Evolutionary conservation across 2,797 vertebrate species (phyloP).

Genomic region (Lophius americanus): DNA sequence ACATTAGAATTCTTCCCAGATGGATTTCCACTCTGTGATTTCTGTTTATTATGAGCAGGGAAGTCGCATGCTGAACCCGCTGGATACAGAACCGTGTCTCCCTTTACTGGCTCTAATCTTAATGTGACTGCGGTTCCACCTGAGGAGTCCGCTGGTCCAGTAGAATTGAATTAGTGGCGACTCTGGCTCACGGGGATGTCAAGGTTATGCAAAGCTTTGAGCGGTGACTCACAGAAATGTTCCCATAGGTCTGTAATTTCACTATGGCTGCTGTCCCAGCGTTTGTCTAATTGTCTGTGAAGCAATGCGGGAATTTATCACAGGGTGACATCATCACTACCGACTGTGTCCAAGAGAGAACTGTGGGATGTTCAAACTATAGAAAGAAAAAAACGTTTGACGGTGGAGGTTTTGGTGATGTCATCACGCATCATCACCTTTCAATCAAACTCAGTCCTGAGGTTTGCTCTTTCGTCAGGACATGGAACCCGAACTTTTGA

Average conservation of each 20-base stretch:
- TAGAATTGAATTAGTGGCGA: constrained; percentile 14
- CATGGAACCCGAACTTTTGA: no score
- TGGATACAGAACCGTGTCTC: not conserved
- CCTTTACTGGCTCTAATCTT: not conserved
- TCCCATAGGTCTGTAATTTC: constrained; percentile 1
- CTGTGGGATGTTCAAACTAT: no score
- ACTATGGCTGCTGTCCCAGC: not conserved
- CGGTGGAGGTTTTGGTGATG: no score
- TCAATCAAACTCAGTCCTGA: no score
- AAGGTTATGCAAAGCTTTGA: constrained; percentile 7
- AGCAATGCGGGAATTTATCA: constrained; percentile 5
- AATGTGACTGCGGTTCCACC: constrained; percentile 7
- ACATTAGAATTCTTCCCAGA: not conserved
- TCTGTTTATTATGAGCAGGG: not conserved
- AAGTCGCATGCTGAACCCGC: no score
- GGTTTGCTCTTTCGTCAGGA: no score
- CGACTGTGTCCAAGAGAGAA: no score
- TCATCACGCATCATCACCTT: no score
- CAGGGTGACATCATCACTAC: not conserved
- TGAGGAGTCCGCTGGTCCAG: not conserved
- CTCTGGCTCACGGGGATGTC: not conserved
- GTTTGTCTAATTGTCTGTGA: not conserved
- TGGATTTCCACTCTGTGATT: not conserved
- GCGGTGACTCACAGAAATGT: constrained; percentile 21
- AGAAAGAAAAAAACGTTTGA: no score